Conservation (phyloP, 2,888 invertebrate genomes). For the Ditula angustiorana region DNA sequence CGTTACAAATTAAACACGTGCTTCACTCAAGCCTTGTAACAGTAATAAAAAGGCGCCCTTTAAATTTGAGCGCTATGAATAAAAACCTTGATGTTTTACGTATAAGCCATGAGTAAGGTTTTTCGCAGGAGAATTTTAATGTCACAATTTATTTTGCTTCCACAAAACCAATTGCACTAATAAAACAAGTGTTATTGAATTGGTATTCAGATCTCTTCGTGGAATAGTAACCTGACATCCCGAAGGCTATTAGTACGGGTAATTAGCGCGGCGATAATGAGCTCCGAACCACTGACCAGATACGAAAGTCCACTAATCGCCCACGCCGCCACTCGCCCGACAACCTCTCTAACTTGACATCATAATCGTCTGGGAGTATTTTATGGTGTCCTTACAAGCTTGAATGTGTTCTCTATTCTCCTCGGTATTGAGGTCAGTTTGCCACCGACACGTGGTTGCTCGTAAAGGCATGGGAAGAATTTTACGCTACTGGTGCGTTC, state of each 20-base stretch:
- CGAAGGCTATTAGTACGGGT: slow-evolving; percentile 76
- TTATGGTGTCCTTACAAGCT: slow-evolving; percentile 54
- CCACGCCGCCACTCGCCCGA: slow-evolving; percentile 46
- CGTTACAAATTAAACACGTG: slow-evolving; percentile 30
- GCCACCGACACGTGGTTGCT: slow-evolving; percentile 45
- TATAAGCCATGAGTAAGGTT: slow-evolving; percentile 40
- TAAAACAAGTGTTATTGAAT: not conserved
- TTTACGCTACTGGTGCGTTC: slow-evolving; percentile 52
- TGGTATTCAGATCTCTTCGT: slow-evolving; percentile 70
- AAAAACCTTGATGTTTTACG: slow-evolving; percentile 44
- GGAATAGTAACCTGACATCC: slow-evolving; percentile 73
- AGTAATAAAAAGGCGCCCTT: slow-evolving; percentile 41
- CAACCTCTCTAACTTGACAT: slow-evolving; percentile 63
- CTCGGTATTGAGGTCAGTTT: slow-evolving; percentile 63
- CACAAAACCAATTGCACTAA: not conserved
- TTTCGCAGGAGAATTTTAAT: slow-evolving; percentile 36
- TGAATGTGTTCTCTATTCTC: slow-evolving; percentile 64
- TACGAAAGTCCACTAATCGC: slow-evolving; percentile 50
- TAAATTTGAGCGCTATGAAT: slow-evolving; percentile 44
- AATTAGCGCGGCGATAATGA: slow-evolving; percentile 82
- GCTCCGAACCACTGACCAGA: slow-evolving; percentile 68
- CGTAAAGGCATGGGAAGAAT: slow-evolving; percentile 51
- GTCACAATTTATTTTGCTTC: not conserved
- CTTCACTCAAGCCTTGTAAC: slow-evolving; percentile 33
- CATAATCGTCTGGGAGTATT: slow-evolving; percentile 61